These are phyloP conservation scores for Hesperophylax magnus DNA, from an alignment of 1,140 invertebrate species.

Conservation along the genomic window DNA sequence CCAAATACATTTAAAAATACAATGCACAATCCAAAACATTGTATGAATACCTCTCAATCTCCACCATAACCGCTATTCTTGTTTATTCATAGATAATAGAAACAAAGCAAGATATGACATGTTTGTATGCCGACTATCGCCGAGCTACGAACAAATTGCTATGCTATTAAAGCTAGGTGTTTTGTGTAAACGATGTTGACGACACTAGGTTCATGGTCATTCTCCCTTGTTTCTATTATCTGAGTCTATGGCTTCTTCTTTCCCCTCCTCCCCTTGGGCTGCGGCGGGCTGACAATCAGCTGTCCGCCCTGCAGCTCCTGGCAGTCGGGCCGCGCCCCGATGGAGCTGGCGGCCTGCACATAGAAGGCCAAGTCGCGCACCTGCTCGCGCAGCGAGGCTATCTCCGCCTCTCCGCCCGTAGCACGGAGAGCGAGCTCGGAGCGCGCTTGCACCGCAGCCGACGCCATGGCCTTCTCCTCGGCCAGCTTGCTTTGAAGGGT, in stretches of 20 bases:
- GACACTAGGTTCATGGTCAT: no score
- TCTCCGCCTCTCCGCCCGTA: conserved; percentile 76
- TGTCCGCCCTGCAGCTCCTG: conserved; percentile 52
- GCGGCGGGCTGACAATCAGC: conserved; percentile 12
- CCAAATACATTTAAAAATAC: no score
- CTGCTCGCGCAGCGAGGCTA: conserved; percentile 90
- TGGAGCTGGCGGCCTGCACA: conserved; percentile 81
- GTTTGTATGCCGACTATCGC: no score
- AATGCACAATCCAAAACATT: no score
- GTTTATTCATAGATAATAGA: no score
- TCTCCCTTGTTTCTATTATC: no score
- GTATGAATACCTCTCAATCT: no score
- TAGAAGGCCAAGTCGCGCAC: conserved; percentile 97
- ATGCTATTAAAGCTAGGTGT: no score
- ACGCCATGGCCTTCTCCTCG: conserved; percentile 85
- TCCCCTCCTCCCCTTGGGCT: conserved; percentile 17
- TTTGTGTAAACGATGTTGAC: no score
- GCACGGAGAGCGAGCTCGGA: conserved; percentile 86
- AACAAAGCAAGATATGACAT: no score
- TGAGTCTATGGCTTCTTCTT: neutral
- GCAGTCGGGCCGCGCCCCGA: conserved; percentile 56
- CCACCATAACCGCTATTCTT: no score
- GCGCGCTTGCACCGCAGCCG: conserved; percentile 75
- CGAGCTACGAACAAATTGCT: no score
- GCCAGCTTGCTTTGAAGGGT: conserved; percentile 77